A percentile compares a stretch with the other conserved stretches of the same genome.
Evolutionary conservation across 1,140 invertebrate species (phyloP).

Genomic region (Nautilus pompilius): DNA sequence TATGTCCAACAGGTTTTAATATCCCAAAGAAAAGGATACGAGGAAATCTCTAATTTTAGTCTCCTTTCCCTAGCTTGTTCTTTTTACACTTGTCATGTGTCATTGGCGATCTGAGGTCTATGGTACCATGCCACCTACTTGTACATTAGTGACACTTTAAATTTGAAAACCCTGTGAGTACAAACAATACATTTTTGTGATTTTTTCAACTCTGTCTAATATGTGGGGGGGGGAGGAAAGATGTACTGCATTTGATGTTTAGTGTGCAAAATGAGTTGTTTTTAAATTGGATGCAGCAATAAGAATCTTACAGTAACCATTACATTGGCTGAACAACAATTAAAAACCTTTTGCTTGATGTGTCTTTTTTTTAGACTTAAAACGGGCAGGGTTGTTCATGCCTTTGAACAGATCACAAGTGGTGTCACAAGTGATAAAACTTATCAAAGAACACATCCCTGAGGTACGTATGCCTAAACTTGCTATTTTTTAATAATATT

Average conservation of each 20-base stretch:
- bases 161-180: no score
- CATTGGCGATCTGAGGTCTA: no score
- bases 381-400: constrained; percentile 68
- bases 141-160: no score
- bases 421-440: constrained; percentile 71
- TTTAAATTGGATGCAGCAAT: no score
- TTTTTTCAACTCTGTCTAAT: no score
- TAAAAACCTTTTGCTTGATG: not conserved
- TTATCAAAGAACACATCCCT: constrained; percentile 78
- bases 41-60: no score
- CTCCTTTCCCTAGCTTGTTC: no score
- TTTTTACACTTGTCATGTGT: no score
- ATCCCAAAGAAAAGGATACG: no score
- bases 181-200: no score
- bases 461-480: constrained; percentile 50
- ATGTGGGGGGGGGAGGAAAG: not conserved
- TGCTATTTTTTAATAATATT: not conserved
- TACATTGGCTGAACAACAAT: not conserved
- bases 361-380: constrained; percentile 58
- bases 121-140: no score
- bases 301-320: not conserved
- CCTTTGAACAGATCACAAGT: constrained; percentile 70
- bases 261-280: not conserved
- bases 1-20: no score
- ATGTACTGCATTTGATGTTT: not conserved